phyloP scores from a whole-genome alignment of 2,797 vertebrate genomes.

The Dromococcyx pavoninus region DNA sequence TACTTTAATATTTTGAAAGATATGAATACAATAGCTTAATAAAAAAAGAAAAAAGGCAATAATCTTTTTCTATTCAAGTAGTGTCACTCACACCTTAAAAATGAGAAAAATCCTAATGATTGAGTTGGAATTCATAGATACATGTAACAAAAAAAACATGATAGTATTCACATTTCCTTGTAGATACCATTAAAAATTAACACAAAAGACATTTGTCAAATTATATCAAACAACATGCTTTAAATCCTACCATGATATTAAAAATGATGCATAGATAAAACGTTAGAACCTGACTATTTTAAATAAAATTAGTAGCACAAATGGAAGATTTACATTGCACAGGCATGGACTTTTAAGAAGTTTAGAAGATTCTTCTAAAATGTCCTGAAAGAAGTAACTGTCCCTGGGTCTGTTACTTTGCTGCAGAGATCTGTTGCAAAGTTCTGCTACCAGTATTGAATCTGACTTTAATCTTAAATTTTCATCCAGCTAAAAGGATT shows the following conservation, averaged over 20 bases:
- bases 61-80: conserved; percentile 1
- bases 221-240: background rate
- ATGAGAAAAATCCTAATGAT: background rate
- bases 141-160: background rate
- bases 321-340: background rate
- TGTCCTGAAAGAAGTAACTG: background rate
- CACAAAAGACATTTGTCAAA: background rate
- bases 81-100: background rate
- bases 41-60: conserved; percentile 5
- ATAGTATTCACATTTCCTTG: background rate
- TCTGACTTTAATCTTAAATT: background rate
- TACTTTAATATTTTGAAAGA: background rate
- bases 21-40: conserved; percentile 8
- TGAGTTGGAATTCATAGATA: background rate
- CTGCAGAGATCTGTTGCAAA: background rate
- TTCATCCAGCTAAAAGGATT: background rate
- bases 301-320: background rate
- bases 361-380: background rate
- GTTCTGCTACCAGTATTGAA: background rate
- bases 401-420: background rate
- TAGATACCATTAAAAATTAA: background rate
- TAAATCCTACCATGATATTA: background rate
- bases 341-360: background rate
- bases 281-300: background rate
- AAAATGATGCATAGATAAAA: background rate